These are phyloP conservation scores for Microplitis demolitor DNA, from an alignment of 1,140 invertebrate species.

Conservation along the genomic window DNA sequence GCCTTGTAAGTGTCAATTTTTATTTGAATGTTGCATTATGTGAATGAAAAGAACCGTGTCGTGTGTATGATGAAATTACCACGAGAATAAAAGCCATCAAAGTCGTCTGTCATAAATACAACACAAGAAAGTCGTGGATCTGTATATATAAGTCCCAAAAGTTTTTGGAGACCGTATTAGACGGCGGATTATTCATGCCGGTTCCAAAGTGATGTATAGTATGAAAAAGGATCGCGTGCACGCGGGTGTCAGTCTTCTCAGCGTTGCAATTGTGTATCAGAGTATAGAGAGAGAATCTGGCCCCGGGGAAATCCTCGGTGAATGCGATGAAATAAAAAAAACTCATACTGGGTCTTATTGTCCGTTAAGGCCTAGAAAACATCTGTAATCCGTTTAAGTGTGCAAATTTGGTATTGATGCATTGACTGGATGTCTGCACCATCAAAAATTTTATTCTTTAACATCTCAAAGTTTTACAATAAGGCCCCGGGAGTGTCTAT, in stretches of 20 bases:
- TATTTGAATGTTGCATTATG: neutral
- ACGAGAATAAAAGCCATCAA: constrained; percentile 19
- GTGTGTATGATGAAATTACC: constrained; percentile 6
- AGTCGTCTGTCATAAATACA: constrained; percentile 11
- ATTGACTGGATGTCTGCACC: constrained; percentile 26
- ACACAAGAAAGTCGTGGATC: neutral
- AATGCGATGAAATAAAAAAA: neutral
- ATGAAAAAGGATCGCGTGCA: constrained; percentile 13
- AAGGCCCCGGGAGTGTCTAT: too few relatives aligned
- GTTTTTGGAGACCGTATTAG: constrained; percentile 39
- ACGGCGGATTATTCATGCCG: constrained; percentile 20
- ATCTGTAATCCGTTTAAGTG: constrained; percentile 62
- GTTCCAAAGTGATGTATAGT: neutral
- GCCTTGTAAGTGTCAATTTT: too few relatives aligned
- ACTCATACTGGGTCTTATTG: constrained; percentile 3
- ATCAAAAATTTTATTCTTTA: constrained; percentile 12
- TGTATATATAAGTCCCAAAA: constrained; percentile 35
- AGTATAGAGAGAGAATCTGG: too few relatives aligned
- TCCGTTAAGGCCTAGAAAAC: constrained; percentile 43
- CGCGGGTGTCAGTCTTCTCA: constrained; percentile 2
- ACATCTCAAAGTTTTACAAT: neutral
- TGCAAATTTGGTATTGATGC: constrained; percentile 58
- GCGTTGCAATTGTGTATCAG: neutral
- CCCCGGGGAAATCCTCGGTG: neutral
- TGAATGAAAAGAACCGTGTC: constrained; percentile 5